Conservation (phyloP, 2,113 vertebrate species). For the Burhinus bistriatus region DNA sequence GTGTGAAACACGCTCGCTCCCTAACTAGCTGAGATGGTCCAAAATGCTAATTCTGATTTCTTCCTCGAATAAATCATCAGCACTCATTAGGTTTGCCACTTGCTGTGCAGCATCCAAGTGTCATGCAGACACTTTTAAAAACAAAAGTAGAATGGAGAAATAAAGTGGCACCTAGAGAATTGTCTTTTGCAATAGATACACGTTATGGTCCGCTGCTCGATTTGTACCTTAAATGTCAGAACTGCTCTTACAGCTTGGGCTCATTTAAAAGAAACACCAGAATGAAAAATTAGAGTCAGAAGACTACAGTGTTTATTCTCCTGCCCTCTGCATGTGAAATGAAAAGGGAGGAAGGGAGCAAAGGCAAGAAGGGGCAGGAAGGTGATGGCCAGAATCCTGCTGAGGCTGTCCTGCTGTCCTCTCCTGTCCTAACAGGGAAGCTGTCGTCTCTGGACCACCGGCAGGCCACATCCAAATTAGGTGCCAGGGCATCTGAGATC, state of each 20-base stretch:
- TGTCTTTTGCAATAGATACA: not conserved
- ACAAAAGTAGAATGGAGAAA: not conserved
- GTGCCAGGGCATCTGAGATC: not conserved
- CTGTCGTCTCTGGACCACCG: not conserved
- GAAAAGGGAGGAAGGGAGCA: not conserved
- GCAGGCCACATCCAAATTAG: not conserved
- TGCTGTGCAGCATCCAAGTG: not conserved
- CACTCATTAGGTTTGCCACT: slow-evolving; percentile 18
- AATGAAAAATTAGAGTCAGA: slow-evolving; percentile 1
- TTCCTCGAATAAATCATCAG: slow-evolving; percentile 23
- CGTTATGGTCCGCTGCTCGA: not conserved
- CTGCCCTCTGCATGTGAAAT: not conserved
- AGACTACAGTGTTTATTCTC: not conserved
- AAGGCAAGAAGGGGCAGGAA: not conserved
- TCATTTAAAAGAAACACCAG: not conserved
- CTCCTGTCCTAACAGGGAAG: not conserved
- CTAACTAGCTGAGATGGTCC: not conserved
- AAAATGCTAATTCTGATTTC: slow-evolving; percentile 43
- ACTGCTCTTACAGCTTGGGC: not conserved
- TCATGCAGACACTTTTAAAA: not conserved
- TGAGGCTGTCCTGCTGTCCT: not conserved
- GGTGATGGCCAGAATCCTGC: not conserved
- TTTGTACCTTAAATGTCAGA: slow-evolving; percentile 31
- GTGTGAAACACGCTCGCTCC: not conserved
- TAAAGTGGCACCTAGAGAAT: slow-evolving; percentile 18